A percentile compares a stretch with the other conserved stretches of the same genome.
phyloP scores from a whole-genome alignment of 2,113 vertebrate genomes.

The Sisor rabdophorus region DNA sequence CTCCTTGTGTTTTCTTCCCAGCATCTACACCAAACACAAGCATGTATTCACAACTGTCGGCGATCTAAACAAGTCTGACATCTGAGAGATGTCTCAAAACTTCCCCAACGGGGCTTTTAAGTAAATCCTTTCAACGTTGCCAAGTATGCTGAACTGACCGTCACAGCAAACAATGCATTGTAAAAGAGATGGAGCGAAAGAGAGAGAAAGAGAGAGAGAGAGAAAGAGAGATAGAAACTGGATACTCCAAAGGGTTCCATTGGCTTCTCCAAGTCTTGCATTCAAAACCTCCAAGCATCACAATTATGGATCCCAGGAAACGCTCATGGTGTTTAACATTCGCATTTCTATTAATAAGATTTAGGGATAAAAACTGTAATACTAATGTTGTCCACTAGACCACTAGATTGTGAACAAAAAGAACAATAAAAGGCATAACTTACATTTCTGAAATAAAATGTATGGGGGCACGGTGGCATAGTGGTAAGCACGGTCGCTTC shows the following conservation, averaged over 20 bases:
- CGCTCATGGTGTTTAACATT: constrained; percentile 61
- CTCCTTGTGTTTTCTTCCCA: constrained; percentile 16
- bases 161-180: constrained; percentile 17
- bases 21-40: constrained; percentile 10
- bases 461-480: too few relatives aligned
- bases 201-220: constrained; percentile 38
- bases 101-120: constrained; percentile 21
- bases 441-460: too few relatives aligned
- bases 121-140: constrained; percentile 37
- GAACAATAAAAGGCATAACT: too few relatives aligned
- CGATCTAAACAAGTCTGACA: constrained; percentile 15
- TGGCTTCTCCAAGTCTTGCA: constrained; percentile 31
- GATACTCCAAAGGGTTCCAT: constrained; percentile 42
- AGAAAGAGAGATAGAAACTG: too few relatives aligned
- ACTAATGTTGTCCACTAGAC: too few relatives aligned
- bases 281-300: constrained; percentile 60
- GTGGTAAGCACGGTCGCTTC: too few relatives aligned
- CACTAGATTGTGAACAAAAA: too few relatives aligned
- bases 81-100: constrained; percentile 28
- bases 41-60: constrained; percentile 26
- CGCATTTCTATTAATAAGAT: too few relatives aligned
- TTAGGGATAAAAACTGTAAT: too few relatives aligned
- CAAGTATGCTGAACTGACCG: constrained; percentile 29
- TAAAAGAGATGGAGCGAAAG: constrained; percentile 37
- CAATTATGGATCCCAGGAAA: constrained; percentile 56